Evolutionary conservation across 2,888 invertebrate genomes (phyloP).

Genomic region (Orthosia gothica): DNA sequence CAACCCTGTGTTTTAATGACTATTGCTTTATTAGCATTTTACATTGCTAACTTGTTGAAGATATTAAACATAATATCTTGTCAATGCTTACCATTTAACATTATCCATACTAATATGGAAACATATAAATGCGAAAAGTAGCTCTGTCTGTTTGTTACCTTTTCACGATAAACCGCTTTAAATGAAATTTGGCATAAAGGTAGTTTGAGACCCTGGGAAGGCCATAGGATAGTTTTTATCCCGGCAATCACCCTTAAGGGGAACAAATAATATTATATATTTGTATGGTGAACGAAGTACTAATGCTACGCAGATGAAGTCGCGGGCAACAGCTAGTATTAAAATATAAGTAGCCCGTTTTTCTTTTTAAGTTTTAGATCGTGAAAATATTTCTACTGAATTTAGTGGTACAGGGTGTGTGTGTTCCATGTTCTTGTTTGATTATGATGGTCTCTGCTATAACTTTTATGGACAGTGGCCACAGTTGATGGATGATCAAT

Average conservation of each 20-base stretch:
- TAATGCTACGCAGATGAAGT: too few species aligned
- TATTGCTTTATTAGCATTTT: slow-evolving; percentile 23
- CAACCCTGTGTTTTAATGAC: slow-evolving; percentile 1
- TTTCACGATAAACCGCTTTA: too few species aligned
- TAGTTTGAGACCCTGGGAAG: too few species aligned
- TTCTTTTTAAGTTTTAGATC: background rate
- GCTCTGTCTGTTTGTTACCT: too few species aligned
- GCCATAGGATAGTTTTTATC: too few species aligned
- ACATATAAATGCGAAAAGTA: too few species aligned
- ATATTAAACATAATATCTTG: slow-evolving; percentile 1
- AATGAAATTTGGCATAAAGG: too few species aligned
- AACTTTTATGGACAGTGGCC: slow-evolving; percentile 11
- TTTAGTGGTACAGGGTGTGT: background rate
- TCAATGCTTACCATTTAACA: slow-evolving; percentile 3
- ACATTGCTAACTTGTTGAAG: slow-evolving; percentile 18
- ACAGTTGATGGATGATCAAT: slow-evolving; percentile 7
- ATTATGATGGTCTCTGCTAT: background rate
- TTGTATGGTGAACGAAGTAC: too few species aligned
- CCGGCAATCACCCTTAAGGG: too few species aligned
- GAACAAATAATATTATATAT: too few species aligned
- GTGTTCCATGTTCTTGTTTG: slow-evolving; percentile 5
- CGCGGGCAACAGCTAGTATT: background rate
- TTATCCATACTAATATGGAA: too few species aligned
- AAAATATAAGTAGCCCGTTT: slow-evolving; percentile 5
- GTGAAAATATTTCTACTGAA: slow-evolving; percentile 2